phyloP scores from a whole-genome alignment of 2,888 invertebrate species.

The Hofmannophila pseudospretella region DNA sequence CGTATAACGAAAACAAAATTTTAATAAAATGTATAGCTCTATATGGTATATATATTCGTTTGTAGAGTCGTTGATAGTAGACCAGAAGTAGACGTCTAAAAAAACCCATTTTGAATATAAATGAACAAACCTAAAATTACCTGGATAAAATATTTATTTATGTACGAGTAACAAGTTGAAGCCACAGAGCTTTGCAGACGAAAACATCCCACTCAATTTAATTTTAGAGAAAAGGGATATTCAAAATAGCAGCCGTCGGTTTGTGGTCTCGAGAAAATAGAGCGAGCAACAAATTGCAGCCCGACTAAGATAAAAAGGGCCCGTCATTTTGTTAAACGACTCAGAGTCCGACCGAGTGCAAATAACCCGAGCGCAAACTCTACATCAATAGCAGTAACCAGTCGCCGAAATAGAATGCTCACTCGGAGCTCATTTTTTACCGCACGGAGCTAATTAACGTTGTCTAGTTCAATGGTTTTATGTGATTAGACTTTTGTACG shows the following conservation, averaged over 20 bases:
- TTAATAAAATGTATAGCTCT: no score
- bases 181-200: background rate
- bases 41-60: no score
- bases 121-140: no score
- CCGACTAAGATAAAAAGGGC: conserved; percentile 72
- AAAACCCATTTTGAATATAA: no score
- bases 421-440: conserved; percentile 5
- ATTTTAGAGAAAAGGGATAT: conserved; percentile 59
- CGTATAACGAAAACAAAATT: no score
- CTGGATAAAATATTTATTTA: no score
- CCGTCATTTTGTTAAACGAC: conserved; percentile 74
- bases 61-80: no score
- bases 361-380: conserved; percentile 45
- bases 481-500: background rate
- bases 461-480: background rate
- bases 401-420: conserved; percentile 7
- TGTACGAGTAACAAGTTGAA: no score
- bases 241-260: conserved; percentile 59
- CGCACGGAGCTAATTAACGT: conserved; percentile 4
- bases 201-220: conserved; percentile 40
- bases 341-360: conserved; percentile 48
- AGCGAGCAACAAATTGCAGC: conserved; percentile 66
- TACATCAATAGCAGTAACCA: conserved; percentile 29
- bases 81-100: no score
- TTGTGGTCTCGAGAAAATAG: conserved; percentile 65